A percentile compares a stretch with the other conserved stretches of the same genome.
Conservation (phyloP, 2,888 invertebrate genomes). For the Chrysomela aeneicollis region DNA sequence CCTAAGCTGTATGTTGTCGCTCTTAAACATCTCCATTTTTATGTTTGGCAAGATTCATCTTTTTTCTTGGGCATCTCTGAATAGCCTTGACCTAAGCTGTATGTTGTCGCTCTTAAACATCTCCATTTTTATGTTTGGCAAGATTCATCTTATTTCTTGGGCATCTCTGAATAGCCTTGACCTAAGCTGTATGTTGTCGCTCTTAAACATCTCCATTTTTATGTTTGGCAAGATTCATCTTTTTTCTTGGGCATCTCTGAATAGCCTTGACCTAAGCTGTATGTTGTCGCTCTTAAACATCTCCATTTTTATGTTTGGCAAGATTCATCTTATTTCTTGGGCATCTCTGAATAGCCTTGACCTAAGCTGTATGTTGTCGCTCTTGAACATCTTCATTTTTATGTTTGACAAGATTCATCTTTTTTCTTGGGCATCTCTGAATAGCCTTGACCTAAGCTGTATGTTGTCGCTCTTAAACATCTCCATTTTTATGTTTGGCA, state of each 20-base stretch:
- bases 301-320: constrained; percentile 20
- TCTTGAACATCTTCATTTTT: constrained; percentile 32
- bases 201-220: constrained; percentile 31
- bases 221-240: no score
- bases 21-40: constrained; percentile 31
- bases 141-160: constrained; percentile 23
- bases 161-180: no score
- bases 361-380: constrained; percentile 25
- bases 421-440: constrained; percentile 20
- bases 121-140: constrained; percentile 20
- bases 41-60: no score
- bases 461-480: constrained; percentile 33
- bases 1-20: constrained; percentile 25
- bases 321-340: constrained; percentile 23
- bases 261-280: constrained; percentile 6
- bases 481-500: constrained; percentile 20
- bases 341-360: no score
- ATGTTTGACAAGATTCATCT: no score
- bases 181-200: constrained; percentile 25
- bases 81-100: constrained; percentile 6
- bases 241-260: constrained; percentile 20
- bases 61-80: constrained; percentile 20
- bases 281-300: constrained; percentile 33
- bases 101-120: constrained; percentile 33
- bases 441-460: constrained; percentile 6